Conservation (phyloP, 2,888 invertebrate species). For the Chymomyza procnemis region DNA sequence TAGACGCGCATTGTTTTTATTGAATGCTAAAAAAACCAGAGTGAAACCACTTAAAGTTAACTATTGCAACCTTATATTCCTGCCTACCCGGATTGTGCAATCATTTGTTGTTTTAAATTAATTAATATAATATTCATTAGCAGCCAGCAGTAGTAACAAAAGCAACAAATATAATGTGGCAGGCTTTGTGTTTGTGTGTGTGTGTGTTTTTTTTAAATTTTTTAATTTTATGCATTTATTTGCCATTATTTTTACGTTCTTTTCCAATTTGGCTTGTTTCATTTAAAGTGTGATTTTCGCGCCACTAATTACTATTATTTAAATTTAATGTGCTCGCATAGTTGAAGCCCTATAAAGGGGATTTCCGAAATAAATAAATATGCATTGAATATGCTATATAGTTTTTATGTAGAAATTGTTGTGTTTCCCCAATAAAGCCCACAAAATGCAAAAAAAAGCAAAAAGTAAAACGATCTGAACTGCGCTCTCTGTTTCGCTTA, state of each 20-base stretch:
- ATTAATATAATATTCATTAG: slow-evolving; percentile 50
- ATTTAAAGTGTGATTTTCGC: slow-evolving; percentile 62
- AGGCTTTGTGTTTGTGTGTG: slow-evolving; percentile 39
- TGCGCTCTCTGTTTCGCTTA: not conserved
- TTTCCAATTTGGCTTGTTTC: slow-evolving; percentile 61
- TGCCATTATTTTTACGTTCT: slow-evolving; percentile 56
- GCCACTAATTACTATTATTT: slow-evolving; percentile 70
- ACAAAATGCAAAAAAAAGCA: too few species aligned
- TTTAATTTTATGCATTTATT: slow-evolving; percentile 61
- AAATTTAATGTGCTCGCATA: slow-evolving; percentile 21
- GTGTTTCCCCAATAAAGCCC: not conserved
- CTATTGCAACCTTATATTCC: not conserved
- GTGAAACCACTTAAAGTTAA: not conserved
- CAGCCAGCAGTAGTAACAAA: slow-evolving; percentile 20
- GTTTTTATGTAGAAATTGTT: not conserved
- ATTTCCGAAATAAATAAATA: slow-evolving; percentile 64
- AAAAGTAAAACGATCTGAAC: too few species aligned
- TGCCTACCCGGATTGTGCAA: not conserved
- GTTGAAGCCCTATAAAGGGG: slow-evolving; percentile 45
- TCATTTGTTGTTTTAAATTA: slow-evolving; percentile 57
- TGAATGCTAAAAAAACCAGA: too few species aligned
- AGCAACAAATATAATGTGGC: not conserved
- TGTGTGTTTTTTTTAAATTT: slow-evolving; percentile 42
- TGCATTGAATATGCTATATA: not conserved
- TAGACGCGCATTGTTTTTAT: too few species aligned